A percentile compares a stretch with the other conserved stretches of the same genome.
Evolutionary conservation across 2,113 vertebrate species (phyloP).

Genomic region (Canis aureus): DNA sequence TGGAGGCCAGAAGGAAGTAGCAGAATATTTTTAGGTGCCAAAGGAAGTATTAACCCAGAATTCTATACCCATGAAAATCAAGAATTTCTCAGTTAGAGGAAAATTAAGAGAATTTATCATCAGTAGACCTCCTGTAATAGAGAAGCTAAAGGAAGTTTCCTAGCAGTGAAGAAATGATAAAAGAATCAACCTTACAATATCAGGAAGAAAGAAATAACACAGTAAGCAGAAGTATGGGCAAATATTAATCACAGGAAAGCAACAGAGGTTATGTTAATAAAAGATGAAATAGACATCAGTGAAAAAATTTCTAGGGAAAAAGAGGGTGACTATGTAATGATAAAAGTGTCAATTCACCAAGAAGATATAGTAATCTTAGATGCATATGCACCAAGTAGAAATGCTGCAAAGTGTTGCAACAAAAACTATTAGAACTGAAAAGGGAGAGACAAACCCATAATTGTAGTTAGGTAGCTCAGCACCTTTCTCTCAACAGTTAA

Average conservation of each 20-base stretch:
- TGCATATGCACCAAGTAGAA: not conserved
- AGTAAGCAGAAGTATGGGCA: not conserved
- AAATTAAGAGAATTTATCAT: not conserved
- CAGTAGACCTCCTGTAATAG: not conserved
- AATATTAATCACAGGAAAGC: not conserved
- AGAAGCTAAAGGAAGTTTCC: not conserved
- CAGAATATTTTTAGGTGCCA: not conserved
- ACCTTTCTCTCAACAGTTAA: not conserved
- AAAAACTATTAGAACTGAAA: slow-evolving; percentile 6
- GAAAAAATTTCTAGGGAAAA: not conserved
- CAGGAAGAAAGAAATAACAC: not conserved
- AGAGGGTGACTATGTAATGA: not conserved
- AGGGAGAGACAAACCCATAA: not conserved
- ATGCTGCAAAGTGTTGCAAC: not conserved
- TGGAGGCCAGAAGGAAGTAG: not conserved
- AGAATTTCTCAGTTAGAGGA: not conserved
- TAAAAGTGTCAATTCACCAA: not conserved
- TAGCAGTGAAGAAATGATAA: not conserved
- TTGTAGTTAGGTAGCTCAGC: not conserved
- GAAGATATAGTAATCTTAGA: not conserved
- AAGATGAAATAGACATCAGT: not conserved
- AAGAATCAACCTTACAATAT: not conserved
- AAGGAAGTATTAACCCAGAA: not conserved
- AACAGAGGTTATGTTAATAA: not conserved
- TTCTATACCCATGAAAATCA: not conserved